Evolutionary conservation across 1,140 invertebrate species (phyloP).

Genomic region (Bemisia tabaci): DNA sequence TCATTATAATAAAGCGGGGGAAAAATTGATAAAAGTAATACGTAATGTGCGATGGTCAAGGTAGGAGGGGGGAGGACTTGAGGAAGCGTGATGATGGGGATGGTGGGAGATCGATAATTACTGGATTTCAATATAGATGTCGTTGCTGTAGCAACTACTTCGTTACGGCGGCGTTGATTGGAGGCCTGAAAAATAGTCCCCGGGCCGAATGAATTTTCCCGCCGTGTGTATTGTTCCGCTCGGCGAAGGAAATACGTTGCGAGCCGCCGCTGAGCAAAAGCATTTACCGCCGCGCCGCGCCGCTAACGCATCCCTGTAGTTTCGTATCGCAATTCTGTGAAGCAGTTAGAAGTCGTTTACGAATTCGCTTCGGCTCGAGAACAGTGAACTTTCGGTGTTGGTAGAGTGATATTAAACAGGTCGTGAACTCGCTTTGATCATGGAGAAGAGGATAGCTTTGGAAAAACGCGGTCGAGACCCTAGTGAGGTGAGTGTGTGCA

Average conservation of each 20-base stretch:
- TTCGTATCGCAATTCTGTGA: too few species aligned
- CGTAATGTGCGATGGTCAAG: too few species aligned
- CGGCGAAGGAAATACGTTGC: neutral
- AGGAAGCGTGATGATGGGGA: neutral
- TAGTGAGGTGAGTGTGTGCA: constrained; percentile 51
- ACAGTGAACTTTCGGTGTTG: neutral
- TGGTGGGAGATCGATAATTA: neutral
- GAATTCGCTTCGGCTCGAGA: too few species aligned
- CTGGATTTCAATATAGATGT: neutral
- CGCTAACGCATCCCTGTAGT: too few species aligned
- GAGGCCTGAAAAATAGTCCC: neutral
- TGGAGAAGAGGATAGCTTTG: constrained; percentile 86
- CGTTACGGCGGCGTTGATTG: neutral
- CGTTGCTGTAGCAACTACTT: neutral
- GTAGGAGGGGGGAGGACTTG: too few species aligned
- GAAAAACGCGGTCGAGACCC: constrained; percentile 72
- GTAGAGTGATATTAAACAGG: neutral
- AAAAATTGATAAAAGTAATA: too few species aligned
- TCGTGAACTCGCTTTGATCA: constrained; percentile 30
- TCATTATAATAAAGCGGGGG: too few species aligned
- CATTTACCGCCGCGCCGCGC: neutral
- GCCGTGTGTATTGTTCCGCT: neutral
- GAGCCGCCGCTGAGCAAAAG: neutral
- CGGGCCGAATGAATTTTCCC: neutral
- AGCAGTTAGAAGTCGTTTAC: too few species aligned